Conservation (phyloP, 2,797 vertebrate genomes). For the Gobio occitaniae region DNA sequence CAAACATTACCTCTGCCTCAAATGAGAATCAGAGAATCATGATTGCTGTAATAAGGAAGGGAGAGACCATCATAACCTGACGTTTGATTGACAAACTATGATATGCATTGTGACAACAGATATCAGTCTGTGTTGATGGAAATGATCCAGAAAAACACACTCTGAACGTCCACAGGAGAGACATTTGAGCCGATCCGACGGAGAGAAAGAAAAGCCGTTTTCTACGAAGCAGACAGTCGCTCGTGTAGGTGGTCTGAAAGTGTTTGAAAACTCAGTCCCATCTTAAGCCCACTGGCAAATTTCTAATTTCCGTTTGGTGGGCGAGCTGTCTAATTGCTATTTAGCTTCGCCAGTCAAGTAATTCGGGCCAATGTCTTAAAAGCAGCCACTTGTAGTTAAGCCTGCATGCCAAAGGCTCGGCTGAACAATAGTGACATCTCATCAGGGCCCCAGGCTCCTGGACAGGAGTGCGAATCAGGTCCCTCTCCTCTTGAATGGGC, state of each 20-base stretch:
- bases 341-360: constrained; percentile 76
- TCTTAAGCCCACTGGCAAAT: constrained; percentile 76
- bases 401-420: constrained; percentile 63
- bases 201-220: constrained; percentile 10
- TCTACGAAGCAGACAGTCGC: constrained; percentile 55
- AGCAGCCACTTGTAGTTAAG: constrained; percentile 74
- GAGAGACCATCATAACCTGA: constrained; percentile 48
- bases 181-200: constrained; percentile 10
- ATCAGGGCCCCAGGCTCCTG: constrained; percentile 69
- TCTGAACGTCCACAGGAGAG: not conserved
- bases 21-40: constrained; percentile 49
- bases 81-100: constrained; percentile 62
- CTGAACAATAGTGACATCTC: constrained; percentile 75
- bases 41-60: constrained; percentile 59
- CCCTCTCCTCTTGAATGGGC: constrained; percentile 83
- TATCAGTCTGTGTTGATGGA: constrained; percentile 19
- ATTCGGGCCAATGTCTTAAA: constrained; percentile 75
- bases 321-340: constrained; percentile 78
- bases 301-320: constrained; percentile 77
- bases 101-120: constrained; percentile 65
- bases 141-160: not conserved
- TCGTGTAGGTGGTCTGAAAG: constrained; percentile 59
- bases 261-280: constrained; percentile 67
- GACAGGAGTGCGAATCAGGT: constrained; percentile 68
- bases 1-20: constrained; percentile 58